A percentile compares a stretch with the other conserved stretches of the same genome.
Conservation (phyloP, 2,888 invertebrate species). For the Eulithis testata region DNA sequence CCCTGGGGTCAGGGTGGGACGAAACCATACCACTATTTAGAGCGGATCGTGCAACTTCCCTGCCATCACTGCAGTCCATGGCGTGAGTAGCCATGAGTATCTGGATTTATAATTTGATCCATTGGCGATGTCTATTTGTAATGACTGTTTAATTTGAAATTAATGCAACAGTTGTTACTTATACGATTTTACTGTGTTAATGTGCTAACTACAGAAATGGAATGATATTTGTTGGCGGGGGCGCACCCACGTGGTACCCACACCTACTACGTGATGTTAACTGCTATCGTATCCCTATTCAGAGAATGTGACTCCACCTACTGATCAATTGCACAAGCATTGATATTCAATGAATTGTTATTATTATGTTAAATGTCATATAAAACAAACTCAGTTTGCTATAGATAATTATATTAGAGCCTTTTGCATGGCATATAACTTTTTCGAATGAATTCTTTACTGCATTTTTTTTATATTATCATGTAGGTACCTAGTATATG, state of each 20-base stretch:
- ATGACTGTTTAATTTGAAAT: neutral
- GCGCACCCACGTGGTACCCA: slow-evolving; percentile 67
- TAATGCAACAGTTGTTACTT: slow-evolving; percentile 3
- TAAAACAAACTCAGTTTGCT: slow-evolving; percentile 34
- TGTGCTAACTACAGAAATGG: slow-evolving; percentile 48
- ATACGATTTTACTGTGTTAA: slow-evolving; percentile 44
- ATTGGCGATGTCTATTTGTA: neutral
- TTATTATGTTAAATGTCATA: slow-evolving; percentile 48
- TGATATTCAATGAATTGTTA: slow-evolving; percentile 58
- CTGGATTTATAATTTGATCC: neutral
- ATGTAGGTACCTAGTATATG: too few relatives aligned
- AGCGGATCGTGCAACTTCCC: neutral
- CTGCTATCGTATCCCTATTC: slow-evolving; percentile 56
- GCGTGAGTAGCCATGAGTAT: too few relatives aligned
- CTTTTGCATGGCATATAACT: neutral
- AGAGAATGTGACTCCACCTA: slow-evolving; percentile 69
- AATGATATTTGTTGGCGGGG: slow-evolving; percentile 50
- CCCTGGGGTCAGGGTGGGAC: too few relatives aligned
- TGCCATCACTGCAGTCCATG: neutral
- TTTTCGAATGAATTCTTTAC: too few relatives aligned
- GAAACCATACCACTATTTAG: too few relatives aligned
- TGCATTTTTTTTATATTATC: too few relatives aligned
- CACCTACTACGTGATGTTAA: slow-evolving; percentile 48
- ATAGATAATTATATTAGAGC: neutral
- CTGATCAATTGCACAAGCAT: slow-evolving; percentile 61